phyloP scores from a whole-genome alignment of 2,888 invertebrate species.

The Dendrolimus pini region DNA sequence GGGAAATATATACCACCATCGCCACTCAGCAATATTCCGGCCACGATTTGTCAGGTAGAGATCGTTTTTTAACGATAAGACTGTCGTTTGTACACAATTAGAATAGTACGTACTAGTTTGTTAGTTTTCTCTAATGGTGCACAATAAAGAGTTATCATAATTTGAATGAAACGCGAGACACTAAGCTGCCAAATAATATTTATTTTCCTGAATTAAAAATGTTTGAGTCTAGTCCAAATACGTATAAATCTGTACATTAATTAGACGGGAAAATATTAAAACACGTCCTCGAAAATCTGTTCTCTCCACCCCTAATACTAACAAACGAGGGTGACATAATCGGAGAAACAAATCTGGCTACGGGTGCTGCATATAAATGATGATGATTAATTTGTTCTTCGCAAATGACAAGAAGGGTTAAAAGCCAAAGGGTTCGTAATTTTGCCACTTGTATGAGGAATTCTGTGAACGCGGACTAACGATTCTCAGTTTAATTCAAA shows the following conservation, averaged over 20 bases:
- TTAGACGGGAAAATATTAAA: conserved; percentile 45
- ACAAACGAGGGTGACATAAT: conserved; percentile 72
- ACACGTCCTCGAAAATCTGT: conserved; percentile 59
- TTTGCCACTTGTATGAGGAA: conserved; percentile 59
- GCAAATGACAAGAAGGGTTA: conserved; percentile 75
- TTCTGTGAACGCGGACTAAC: conserved; percentile 44
- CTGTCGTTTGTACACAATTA: too few relatives aligned
- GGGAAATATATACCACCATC: too few relatives aligned
- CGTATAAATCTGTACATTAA: neutral
- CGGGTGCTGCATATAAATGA: conserved; percentile 75
- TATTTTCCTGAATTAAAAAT: too few relatives aligned
- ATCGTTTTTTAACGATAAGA: too few relatives aligned
- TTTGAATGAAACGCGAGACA: too few relatives aligned
- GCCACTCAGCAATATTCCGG: too few relatives aligned
- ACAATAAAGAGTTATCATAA: too few relatives aligned
- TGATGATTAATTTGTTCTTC: conserved; percentile 76
- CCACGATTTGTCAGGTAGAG: too few relatives aligned
- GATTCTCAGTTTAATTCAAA: conserved; percentile 1
- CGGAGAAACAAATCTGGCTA: conserved; percentile 75
- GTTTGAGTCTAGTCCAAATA: too few relatives aligned
- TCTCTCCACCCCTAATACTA: conserved; percentile 47
- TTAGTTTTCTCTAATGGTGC: too few relatives aligned
- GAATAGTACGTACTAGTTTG: too few relatives aligned
- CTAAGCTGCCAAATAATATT: too few relatives aligned
- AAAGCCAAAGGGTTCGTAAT: conserved; percentile 58